Base-by-base conservation (phyloP, 2,888 invertebrate species). In the Torymus aiolomorphi region DNA sequence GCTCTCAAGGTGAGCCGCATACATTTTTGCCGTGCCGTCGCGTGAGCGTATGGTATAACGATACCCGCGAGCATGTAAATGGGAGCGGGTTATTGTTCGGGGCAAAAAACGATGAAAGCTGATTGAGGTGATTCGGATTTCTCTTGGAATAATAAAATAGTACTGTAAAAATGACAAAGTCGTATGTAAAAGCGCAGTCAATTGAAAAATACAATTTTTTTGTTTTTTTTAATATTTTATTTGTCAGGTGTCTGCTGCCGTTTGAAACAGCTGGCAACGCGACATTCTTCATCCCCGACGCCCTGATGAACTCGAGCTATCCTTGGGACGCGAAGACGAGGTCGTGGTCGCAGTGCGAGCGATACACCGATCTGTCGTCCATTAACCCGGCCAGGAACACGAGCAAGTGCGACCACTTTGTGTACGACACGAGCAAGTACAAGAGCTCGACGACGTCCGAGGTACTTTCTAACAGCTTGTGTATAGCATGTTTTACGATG, bases 381-480 rank as follows among this genome's bases (percentile, higher is more conserved):
- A 62, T 31, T 24, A 62, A 59, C 16, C 31, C 52, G 3, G 10
- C 42, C 0, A 71, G 75, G 16, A 78, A 78, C n/a, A 76, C 57
- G 13, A 74, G 42, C 16, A 76, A 76, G 12, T 95, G 95, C 87
- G 88, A 92, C 56, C 85, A 89, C 61, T 95, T 92, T 87, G 91
- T 95, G 31, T 95, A 93, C 87, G 94, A 95, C 86, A 91, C 90
- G 78, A 91, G 92, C 62, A 91, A 91, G 82, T 94, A 94, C 86
- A 88, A 92, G 84, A 93, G 93, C 84, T 94, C 94, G 82, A 92
- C 94, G 20, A 93, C 94, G 49, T 94, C 93, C 63, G 94, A 95
- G 91, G 94, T 94, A 91, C 86, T 81, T 54, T 42, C 0, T 20
- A 31, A 31, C 12, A 42, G 59, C 16, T 18, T n/a, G n/a, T 59